Evolutionary conservation across 2,113 vertebrate species (phyloP), one percentile per base, ranked within the genome.

Genomic region (Urocitellus parryii): DNA sequence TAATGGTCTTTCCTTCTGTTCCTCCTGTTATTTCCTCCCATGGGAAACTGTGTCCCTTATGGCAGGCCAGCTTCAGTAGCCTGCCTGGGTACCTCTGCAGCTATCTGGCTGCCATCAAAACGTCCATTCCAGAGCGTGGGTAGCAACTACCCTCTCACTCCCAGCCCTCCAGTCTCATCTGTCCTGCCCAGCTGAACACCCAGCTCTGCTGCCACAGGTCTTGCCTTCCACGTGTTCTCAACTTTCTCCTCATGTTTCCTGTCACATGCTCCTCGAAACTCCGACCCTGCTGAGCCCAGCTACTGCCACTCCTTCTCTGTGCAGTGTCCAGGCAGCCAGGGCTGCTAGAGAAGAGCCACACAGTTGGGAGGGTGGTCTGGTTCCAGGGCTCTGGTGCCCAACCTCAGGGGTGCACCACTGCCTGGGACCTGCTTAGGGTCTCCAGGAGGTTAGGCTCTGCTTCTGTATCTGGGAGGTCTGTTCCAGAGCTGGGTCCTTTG

Each of bases 311-410:
- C 20, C 56, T 77, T 39, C 32, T 88, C 58, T 25, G 25, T 42
- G 39, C 88, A 13, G 2, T 2, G 25, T n/a, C n/a, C 2, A 14
- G 25, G 45, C 42, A 34, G 7, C 84, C 32, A 34, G 67, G 22
- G 16, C 4, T 58, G 27, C 56, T 45, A 13, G 37, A 63, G 53
- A 24, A 61, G 10, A 89, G 12, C 8, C 1, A 4, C 58, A 6
- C 6, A 2, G 1, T 17, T 4, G 10, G 13, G 72, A 74, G 53
- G 34, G 48, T 65, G 51, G n/a, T 24, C 61, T 45, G 61, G 24
- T 29, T 4, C 24, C 51, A 42, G 1, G 3, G 3, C 14, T 2
- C 14, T 67, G 76, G 16, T 22, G 5, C 58, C 2, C 5, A 53
- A 32, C 56, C 53, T 73, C 6, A 17, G n/a, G 58, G 32, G 3